Evolutionary conservation across 2,113 vertebrate species (phyloP).

Genomic region (Crotalus helleri): DNA sequence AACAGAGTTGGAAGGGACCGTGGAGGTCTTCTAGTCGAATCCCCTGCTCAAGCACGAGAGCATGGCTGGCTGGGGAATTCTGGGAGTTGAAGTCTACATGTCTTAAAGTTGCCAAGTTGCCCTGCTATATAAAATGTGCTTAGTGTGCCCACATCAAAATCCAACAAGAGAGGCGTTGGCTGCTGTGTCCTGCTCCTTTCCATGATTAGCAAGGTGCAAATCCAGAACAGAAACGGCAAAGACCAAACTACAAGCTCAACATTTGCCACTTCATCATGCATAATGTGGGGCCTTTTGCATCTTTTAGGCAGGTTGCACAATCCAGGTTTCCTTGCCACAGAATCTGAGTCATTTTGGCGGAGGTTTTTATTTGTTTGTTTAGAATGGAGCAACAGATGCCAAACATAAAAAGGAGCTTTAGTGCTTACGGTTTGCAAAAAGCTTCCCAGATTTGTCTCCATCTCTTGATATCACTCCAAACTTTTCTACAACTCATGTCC

Average conservation of each 20-base stretch:
- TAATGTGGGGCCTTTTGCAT: background rate
- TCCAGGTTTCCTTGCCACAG: background rate
- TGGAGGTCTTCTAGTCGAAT: background rate
- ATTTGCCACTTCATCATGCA: background rate
- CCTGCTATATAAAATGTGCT: background rate
- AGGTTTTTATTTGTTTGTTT: background rate
- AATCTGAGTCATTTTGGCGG: background rate
- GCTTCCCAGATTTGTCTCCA: rapidly evolving
- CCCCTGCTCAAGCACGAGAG: background rate
- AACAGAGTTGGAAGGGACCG: background rate
- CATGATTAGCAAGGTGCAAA: background rate
- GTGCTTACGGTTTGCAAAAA: background rate
- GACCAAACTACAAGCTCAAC: background rate
- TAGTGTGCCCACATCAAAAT: background rate
- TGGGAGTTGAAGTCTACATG: background rate
- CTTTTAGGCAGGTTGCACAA: background rate
- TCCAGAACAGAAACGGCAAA: background rate
- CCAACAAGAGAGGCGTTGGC: background rate
- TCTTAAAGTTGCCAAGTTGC: background rate
- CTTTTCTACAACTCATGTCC: background rate
- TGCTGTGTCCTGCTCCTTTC: background rate
- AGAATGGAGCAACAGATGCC: background rate
- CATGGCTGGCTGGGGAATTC: background rate
- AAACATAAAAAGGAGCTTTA: background rate
- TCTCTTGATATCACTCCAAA: background rate